Conservation (phyloP, 2,113 vertebrate species). For the Microcebus jonahi region DNA sequence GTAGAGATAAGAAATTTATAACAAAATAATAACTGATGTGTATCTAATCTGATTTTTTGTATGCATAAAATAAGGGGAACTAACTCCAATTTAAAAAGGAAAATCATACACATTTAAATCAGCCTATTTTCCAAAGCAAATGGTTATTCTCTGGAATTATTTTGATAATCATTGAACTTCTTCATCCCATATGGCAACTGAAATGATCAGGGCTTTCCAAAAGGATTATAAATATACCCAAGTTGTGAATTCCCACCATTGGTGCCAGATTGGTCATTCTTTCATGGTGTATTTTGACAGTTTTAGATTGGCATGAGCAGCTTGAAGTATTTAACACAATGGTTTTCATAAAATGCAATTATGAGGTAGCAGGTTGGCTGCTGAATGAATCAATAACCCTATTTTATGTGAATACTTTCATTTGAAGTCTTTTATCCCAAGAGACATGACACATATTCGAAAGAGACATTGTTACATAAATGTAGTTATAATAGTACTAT, state of each 20-base stretch:
- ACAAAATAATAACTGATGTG: neutral
- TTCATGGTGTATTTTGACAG: neutral
- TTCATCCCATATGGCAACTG: neutral
- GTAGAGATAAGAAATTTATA: neutral
- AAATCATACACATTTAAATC: neutral
- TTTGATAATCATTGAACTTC: neutral
- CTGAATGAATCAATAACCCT: conserved; percentile 71
- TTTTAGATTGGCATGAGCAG: neutral
- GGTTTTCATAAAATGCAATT: conserved; percentile 70
- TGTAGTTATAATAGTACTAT: conserved; percentile 66
- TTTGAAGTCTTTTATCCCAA: conserved; percentile 67
- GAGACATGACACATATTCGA: conserved; percentile 64
- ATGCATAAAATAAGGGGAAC: neutral
- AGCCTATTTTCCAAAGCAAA: neutral
- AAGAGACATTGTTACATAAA: conserved; percentile 71
- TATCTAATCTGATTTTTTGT: neutral
- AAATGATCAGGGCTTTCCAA: conserved; percentile 14
- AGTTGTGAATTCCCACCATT: neutral
- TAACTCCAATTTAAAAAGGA: neutral
- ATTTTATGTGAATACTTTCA: conserved; percentile 69
- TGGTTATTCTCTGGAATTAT: neutral
- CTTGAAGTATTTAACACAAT: conserved; percentile 46
- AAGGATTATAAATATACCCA: neutral
- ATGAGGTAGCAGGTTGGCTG: neutral
- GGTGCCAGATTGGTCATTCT: neutral